Evolutionary conservation across 2,888 invertebrate species (phyloP).

Genomic region (Perdita meconis): DNA sequence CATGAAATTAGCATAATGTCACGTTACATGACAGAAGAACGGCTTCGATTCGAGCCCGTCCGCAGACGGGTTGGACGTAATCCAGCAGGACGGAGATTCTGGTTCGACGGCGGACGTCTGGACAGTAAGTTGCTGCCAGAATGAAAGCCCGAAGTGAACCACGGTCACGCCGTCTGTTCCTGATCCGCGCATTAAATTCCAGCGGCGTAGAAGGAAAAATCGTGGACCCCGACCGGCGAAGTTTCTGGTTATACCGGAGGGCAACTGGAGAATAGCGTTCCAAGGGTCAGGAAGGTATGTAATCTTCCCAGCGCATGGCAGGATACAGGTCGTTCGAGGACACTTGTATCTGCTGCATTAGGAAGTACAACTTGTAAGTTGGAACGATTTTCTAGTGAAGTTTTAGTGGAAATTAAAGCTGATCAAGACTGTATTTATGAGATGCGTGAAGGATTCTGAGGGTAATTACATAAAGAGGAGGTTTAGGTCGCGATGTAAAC

Average conservation of each 20-base stretch:
- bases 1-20: constrained; percentile 68
- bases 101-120: constrained; percentile 35
- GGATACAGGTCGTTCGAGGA: too few relatives aligned
- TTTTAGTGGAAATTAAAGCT: too few relatives aligned
- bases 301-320: not conserved
- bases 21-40: constrained; percentile 56
- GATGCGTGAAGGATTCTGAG: too few relatives aligned
- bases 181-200: constrained; percentile 31
- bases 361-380: too few relatives aligned
- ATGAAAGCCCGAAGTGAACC: constrained; percentile 22
- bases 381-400: too few relatives aligned
- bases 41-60: constrained; percentile 36
- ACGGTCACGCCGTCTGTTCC: constrained; percentile 10
- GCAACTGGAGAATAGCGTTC: not conserved
- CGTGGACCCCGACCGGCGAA: not conserved
- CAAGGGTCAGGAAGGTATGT: not conserved
- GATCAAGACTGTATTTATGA: too few relatives aligned
- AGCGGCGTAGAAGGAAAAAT: constrained; percentile 9
- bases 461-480: too few relatives aligned
- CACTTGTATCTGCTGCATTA: too few relatives aligned
- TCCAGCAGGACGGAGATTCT: constrained; percentile 50
- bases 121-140: constrained; percentile 29
- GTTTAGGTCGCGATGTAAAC: too few relatives aligned
- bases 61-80: constrained; percentile 49
- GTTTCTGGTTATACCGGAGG: not conserved